Evolutionary conservation across 2,113 vertebrate species (phyloP).

Genomic region (Falcunculus frontatus): DNA sequence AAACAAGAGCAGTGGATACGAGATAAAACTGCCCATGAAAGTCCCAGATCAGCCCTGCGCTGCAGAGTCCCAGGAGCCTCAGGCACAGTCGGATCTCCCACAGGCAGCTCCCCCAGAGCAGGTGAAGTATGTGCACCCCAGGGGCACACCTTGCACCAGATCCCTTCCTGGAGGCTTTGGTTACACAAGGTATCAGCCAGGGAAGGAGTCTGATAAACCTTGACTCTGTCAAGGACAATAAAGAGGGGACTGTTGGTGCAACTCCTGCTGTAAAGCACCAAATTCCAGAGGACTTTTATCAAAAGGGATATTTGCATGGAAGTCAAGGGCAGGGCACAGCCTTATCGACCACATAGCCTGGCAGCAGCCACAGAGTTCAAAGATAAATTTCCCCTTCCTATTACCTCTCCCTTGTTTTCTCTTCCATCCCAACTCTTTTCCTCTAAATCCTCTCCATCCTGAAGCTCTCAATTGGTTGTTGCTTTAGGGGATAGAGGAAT

Average conservation of each 20-base stretch:
- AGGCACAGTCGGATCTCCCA: background rate
- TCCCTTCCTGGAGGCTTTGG: background rate
- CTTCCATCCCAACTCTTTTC: background rate
- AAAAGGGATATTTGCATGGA: background rate
- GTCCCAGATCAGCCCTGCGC: fast-evolving
- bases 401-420: background rate
- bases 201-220: background rate
- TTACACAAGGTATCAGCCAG: background rate
- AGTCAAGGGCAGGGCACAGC: background rate
- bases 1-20: background rate
- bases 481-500: background rate
- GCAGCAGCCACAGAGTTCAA: background rate
- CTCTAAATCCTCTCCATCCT: background rate
- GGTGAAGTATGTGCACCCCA: background rate
- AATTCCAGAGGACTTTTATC: background rate
- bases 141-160: background rate
- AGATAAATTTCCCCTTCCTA: background rate
- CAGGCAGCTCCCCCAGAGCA: background rate
- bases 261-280: background rate
- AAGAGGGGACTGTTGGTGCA: background rate
- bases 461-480: background rate
- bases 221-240: background rate
- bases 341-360: background rate
- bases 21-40: background rate
- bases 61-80: background rate